Evolutionary conservation across 2,888 invertebrate species (phyloP), one percentile per base, ranked within the genome.

Genomic region (Flabesymbios commensalis): DNA sequence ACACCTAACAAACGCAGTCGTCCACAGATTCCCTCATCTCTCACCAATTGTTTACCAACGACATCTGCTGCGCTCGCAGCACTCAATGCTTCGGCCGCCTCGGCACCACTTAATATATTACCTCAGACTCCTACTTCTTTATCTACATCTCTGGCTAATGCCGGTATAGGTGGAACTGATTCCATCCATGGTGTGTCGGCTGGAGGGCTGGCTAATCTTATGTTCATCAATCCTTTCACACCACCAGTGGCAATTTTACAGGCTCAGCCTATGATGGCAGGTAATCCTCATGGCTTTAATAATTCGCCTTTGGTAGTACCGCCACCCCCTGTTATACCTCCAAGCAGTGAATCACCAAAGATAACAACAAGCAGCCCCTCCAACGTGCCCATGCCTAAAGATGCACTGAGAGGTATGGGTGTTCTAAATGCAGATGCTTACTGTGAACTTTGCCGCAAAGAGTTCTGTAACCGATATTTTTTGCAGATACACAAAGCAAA

Each of bases 361-460:
- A 59, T 61, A 63, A 47, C 51, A 61, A 65, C 58, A 24, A 57
- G 60, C 39, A 24, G 29, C 19, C 24, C 61, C 24, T 32, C 59
- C 32, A 36, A 32, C 47, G 49, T 42, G 45, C 24, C 57, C 4
- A 28, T 14, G 31, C 31, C 55, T 41, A 28, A 26, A 26, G 55
- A 59, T 22, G 17, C 26, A 22, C 19, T 49, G 43, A 47, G 51
- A 19, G 39, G 49, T 17, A 52, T 62, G 41, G 57, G 59, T 5
- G 29, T 26, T n/a, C 42, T 42, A 4, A 28, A 29, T 28, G 57
- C 29, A 55, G 63, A 69, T 53, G 92, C 93, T n/a, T 94, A 92
- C 82, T 94, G 94, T 82, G 93, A 94, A 82, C 88, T 94, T 61
- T 94, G 94, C 81, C 91, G 92, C 83, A 78, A 83, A 66, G 79